Base-by-base conservation (phyloP, 2,888 invertebrate species). In the Trissolcus japonicus region DNA sequence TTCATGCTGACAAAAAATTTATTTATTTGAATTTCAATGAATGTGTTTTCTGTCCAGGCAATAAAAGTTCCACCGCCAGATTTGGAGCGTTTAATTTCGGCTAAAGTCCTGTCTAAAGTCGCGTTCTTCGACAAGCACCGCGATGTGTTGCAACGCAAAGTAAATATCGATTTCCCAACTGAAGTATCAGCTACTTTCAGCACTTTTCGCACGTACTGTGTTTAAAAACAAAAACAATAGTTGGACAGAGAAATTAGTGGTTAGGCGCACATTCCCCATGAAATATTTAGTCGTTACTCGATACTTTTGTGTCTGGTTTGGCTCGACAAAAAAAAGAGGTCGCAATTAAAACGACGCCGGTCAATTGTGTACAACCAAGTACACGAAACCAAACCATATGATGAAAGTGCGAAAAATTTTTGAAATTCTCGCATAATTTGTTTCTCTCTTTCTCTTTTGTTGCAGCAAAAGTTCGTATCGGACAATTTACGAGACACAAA, bases 101-200 rank as follows among this genome's bases (percentile, higher is more conserved):
- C 25, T 25, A 60, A 48, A 46, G 13, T 56, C 60, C 54, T 17
- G 57, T 43, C 53, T 46, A 68, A 75, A 59, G 62, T 69, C 25
- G 25, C 9, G 35, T 35, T 35, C 11, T 1, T 35, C 11, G 35
- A 35, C 35, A 35, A 35, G 35, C 35, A 35, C 35, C 35, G 35
- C 29, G 9, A 35, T n/a, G 35, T 76, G 61, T 66, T 48, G 76
- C 72, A 76, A 76, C 54, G 46, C 46, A 67, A 72, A 67, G 66
- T 72, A 76, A 72, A 76, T 76, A 71, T 76, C 66, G 54, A 61
- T 76, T 76, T 76, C 76, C 43, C 76, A 76, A 76, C 72, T 43
- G 41, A 67, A 76, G 63, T 67, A 71, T 71, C 57, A 62, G 66
- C 25, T 29, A 14, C 16, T 62, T 60, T 63, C 62, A 62, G 59